phyloP scores from a whole-genome alignment of 1,140 invertebrate genomes.

The Hycleus phaleratus region DNA sequence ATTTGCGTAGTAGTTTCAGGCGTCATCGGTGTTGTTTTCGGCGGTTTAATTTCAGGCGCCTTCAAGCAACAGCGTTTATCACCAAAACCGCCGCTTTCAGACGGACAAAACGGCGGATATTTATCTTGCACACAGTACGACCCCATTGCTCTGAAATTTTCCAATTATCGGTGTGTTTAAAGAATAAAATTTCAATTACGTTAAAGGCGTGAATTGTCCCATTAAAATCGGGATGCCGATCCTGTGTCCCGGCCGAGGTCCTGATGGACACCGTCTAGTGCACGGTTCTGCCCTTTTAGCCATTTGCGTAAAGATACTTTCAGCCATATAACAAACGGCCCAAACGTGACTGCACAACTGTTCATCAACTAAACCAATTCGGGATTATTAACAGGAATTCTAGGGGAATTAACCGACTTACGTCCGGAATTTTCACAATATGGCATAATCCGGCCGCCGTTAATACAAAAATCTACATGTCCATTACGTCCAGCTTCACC shows the following conservation, averaged over 20 bases:
- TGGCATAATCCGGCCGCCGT: constrained; percentile 63
- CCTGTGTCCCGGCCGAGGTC: constrained; percentile 46
- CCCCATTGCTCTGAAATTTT: constrained; percentile 47
- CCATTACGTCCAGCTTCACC: constrained; percentile 60
- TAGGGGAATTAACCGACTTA: constrained; percentile 36
- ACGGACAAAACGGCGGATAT: constrained; percentile 59
- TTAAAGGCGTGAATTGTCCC: constrained; percentile 51
- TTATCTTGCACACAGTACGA: constrained; percentile 57
- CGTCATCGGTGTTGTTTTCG: not conserved
- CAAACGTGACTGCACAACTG: constrained; percentile 67
- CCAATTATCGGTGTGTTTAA: not conserved
- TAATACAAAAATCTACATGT: constrained; percentile 68
- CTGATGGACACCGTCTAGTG: constrained; percentile 56
- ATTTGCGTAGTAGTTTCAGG: too few species aligned
- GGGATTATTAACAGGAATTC: not conserved
- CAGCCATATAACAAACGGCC: constrained; percentile 66
- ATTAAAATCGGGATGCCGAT: constrained; percentile 42
- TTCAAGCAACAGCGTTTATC: constrained; percentile 56
- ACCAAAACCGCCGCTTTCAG: constrained; percentile 45
- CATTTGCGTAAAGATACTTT: constrained; percentile 49
- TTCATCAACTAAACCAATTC: constrained; percentile 45
- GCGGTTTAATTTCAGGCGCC: constrained; percentile 19
- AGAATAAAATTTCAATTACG: constrained; percentile 30
- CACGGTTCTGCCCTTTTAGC: constrained; percentile 55
- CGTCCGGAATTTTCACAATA: constrained; percentile 62